phyloP scores from a whole-genome alignment of 1,140 invertebrate genomes.

The Solen grandis region DNA sequence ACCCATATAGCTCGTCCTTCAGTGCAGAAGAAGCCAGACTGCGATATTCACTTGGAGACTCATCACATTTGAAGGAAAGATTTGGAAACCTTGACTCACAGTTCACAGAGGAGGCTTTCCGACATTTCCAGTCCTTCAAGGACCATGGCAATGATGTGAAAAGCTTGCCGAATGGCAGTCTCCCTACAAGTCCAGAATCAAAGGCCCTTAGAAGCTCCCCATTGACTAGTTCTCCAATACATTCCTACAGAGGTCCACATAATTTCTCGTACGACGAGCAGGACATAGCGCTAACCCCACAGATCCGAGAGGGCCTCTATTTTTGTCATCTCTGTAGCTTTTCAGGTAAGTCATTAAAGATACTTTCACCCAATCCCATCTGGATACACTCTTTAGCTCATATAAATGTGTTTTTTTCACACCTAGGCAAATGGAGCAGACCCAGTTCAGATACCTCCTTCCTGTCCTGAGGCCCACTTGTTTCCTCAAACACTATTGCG shows the following conservation, averaged over 20 bases:
- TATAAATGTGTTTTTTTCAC: no score
- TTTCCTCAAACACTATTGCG: no score
- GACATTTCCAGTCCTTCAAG: conserved; percentile 10
- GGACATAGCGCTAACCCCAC: conserved; percentile 40
- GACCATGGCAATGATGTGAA: background rate
- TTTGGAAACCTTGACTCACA: background rate
- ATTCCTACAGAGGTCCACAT: background rate
- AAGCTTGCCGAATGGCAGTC: background rate
- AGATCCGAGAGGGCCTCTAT: conserved; percentile 67
- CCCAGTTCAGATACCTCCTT: no score
- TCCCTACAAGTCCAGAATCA: background rate
- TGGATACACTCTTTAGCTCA: no score
- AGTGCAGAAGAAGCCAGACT: conserved; percentile 31
- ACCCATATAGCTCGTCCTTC: conserved; percentile 19
- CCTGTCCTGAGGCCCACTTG: no score
- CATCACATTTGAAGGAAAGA: conserved; percentile 10
- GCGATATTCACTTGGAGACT: conserved; percentile 17
- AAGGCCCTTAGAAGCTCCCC: background rate
- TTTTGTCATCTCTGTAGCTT: conserved; percentile 77
- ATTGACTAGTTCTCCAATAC: background rate
- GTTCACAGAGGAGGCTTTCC: conserved; percentile 17
- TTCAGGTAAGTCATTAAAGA: conserved; percentile 68
- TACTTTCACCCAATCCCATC: no score
- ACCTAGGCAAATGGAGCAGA: no score
- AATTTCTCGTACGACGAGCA: conserved; percentile 44